Evolutionary conservation across 2,888 invertebrate genomes (phyloP), one percentile per base, ranked within the genome.

Genomic region (Ormyrus nitidulus): DNA sequence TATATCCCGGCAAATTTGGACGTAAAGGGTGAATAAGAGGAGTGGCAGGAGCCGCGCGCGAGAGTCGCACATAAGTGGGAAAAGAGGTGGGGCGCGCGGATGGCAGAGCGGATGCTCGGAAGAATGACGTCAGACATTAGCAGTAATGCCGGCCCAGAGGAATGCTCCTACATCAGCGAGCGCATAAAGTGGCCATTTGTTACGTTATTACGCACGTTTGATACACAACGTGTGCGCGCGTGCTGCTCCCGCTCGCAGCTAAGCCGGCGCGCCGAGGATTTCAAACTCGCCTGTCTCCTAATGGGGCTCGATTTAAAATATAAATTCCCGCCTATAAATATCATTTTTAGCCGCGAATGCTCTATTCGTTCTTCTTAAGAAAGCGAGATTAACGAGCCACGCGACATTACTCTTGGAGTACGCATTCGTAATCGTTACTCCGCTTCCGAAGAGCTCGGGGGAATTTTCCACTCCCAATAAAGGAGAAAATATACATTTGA

Each of bases 271-370:
- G 34, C 34, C 34, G 65, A 59, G 53, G 66, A 78, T 78, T 78
- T 72, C 61, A 78, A 75, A 71, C 19, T 66, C 83, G 82, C 80
- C 80, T 77, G 79, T 83, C 81, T 83, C 85, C 85, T 88, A 87
- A 88, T 87, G 87, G 82, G 84, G 85, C 86, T 87, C 87, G 86
- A 88, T 88, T 88, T 88, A 87, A 88, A 88, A 87, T 87, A 88
- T 86, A 88, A 88, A 88, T 88, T 88, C 85, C 84, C 85, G 74
- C 82, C 85, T 85, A 88, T 88, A 86, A 84, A 84, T 85, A 84
- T 84, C 80, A 82, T 66, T 83, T 72, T 69, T 65, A 70, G 44
- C 59, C 13, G 11, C 7, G 48, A 49, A 54, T 19, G 54, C 54
- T 54, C 13, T 56, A 19, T 19, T 73, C 62, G 54, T 13, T 46